Conservation (phyloP, 37 sponge, comb jelly and placozoan genomes). For the Hormiphora californensis region DNA sequence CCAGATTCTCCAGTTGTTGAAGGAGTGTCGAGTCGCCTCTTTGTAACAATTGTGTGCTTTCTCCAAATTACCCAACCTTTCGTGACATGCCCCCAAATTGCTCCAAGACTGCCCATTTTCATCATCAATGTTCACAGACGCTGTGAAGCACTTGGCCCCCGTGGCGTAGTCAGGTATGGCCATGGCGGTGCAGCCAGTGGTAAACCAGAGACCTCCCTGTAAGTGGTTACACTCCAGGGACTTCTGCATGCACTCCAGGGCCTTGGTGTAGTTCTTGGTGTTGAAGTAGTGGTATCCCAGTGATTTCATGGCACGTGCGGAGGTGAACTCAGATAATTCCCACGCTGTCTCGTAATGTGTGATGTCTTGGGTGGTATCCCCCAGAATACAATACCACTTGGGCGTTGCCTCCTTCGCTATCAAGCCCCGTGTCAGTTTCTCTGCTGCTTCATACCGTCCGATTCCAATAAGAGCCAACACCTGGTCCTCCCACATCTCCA, state of each 20-base stretch:
- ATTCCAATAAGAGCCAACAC: slow-evolving; percentile 62
- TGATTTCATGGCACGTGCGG: slow-evolving; percentile 72
- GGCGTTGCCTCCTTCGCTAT: slow-evolving; percentile 58
- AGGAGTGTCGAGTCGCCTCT: slow-evolving; percentile 74
- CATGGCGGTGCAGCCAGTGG: slow-evolving; percentile 75
- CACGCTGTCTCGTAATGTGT: slow-evolving; percentile 75
- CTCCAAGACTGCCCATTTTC: slow-evolving; percentile 87
- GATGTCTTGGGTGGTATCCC: slow-evolving; percentile 71
- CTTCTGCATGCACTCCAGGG: slow-evolving; percentile 2
- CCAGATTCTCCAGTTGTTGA: slow-evolving; percentile 87
- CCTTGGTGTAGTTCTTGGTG: slow-evolving; percentile 54
- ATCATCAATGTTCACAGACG: slow-evolving; percentile 60
- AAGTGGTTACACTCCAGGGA: slow-evolving; percentile 48
- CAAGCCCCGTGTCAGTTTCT: slow-evolving; percentile 19
- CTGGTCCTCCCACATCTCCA: slow-evolving; percentile 85
- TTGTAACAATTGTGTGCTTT: slow-evolving; percentile 62
- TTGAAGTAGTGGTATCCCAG: slow-evolving; percentile 73
- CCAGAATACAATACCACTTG: slow-evolving; percentile 72
- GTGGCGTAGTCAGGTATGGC: slow-evolving; percentile 60
- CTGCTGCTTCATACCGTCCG: slow-evolving; percentile 57
- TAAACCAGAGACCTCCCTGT: slow-evolving; percentile 84
- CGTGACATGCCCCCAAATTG: slow-evolving; percentile 70
- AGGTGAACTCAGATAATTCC: slow-evolving; percentile 68
- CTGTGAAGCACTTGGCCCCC: slow-evolving; percentile 65
- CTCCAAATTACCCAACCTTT: slow-evolving; percentile 69